Evolutionary conservation across 2,797 vertebrate species (phyloP).

Genomic region (Thripadectes ignobilis): DNA sequence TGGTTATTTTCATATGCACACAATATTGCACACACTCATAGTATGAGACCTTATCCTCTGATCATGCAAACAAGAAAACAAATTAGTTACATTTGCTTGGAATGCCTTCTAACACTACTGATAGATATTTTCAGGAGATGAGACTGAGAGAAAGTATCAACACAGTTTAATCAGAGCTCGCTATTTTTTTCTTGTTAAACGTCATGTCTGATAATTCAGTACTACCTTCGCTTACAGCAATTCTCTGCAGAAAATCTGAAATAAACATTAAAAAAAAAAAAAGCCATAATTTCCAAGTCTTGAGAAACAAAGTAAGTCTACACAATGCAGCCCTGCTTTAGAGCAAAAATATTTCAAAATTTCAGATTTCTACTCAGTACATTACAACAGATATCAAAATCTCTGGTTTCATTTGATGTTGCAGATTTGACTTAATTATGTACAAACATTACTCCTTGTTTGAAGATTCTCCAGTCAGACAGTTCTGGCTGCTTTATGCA

Average conservation of each 20-base stretch:
- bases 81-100: neutral
- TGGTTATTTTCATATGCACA: neutral
- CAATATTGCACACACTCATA: neutral
- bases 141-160: neutral
- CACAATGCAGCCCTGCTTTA: neutral
- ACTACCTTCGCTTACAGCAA: neutral
- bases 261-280: neutral
- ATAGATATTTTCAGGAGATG: neutral
- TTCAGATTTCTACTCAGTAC: neutral
- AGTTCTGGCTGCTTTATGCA: neutral
- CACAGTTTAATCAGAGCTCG: neutral
- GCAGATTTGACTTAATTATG: neutral
- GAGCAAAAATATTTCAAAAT: neutral
- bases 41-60: neutral
- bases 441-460: neutral
- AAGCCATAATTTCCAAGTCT: neutral
- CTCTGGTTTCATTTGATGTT: neutral
- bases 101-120: neutral
- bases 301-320: neutral
- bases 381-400: neutral
- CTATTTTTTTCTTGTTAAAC: neutral
- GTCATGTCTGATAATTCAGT: neutral
- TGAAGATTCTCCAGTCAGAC: neutral
- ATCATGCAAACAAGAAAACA: neutral
- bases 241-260: conserved; percentile 8